Conservation (phyloP, 2,888 invertebrate genomes). For the Formica aserva region DNA sequence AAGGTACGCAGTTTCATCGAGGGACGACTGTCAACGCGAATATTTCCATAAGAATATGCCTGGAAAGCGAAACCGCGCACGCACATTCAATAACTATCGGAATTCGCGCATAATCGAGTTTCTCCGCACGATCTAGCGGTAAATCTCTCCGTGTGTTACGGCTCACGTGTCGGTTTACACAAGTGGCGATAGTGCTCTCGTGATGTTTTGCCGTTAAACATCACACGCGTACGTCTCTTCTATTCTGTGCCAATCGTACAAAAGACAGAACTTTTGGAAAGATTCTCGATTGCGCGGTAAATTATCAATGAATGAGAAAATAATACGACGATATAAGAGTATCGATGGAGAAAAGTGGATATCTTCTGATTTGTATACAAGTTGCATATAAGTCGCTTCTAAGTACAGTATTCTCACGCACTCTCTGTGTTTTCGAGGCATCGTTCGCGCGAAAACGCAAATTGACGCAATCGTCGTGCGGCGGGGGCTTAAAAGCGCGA, state of each 20-base stretch:
- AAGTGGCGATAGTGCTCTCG: slow-evolving; percentile 11
- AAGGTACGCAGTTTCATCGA: slow-evolving; percentile 21
- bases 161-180: slow-evolving; percentile 14
- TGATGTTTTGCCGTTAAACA: slow-evolving; percentile 3
- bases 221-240: not conserved
- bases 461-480: slow-evolving; percentile 10
- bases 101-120: slow-evolving; percentile 52
- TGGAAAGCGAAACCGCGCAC: slow-evolving; percentile 28
- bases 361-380: not conserved
- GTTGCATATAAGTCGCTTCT: not conserved
- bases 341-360: not conserved
- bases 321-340: not conserved
- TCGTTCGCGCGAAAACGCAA: slow-evolving; percentile 25
- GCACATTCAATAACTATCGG: not conserved
- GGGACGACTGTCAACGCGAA: not conserved
- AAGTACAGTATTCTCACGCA: not conserved
- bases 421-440: not conserved
- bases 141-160: slow-evolving; percentile 27
- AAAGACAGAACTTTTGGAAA: not conserved
- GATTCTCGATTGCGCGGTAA: not conserved
- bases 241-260: not conserved
- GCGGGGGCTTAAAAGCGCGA: slow-evolving; percentile 34
- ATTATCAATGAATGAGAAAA: not conserved
- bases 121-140: slow-evolving; percentile 46
- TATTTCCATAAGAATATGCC: slow-evolving; percentile 33